phyloP scores from a whole-genome alignment of 2,888 invertebrate species.

The Parnassius glacialis region DNA sequence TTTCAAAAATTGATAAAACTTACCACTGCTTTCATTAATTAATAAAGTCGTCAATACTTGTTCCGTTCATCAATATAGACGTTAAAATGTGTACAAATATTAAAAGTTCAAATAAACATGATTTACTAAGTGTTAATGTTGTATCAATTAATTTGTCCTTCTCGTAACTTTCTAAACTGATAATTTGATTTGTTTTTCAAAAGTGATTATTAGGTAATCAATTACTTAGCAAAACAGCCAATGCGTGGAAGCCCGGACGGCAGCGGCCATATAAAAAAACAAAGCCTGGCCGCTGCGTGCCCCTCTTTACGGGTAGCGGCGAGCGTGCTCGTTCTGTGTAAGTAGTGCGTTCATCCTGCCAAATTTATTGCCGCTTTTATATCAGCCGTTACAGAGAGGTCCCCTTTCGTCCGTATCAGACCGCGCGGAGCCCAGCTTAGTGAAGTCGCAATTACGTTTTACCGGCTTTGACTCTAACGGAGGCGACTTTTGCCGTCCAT shows the following conservation, averaged over 20 bases:
- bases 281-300: conserved; percentile 57
- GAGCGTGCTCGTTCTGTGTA: conserved; percentile 72
- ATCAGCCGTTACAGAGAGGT: conserved; percentile 77
- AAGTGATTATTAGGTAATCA: conserved; percentile 6
- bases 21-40: too few species aligned
- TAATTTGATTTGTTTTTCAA: too few species aligned
- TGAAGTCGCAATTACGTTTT: conserved; percentile 80
- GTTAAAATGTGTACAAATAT: too few species aligned
- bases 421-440: conserved; percentile 76
- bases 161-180: too few species aligned
- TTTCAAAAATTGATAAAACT: too few species aligned
- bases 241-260: conserved; percentile 34
- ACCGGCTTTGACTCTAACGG: conserved; percentile 75
- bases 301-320: conserved; percentile 70
- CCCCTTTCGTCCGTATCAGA: conserved; percentile 78
- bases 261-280: conserved; percentile 53
- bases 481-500: conserved; percentile 78
- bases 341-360: conserved; percentile 81
- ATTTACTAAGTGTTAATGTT: too few species aligned
- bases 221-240: conserved; percentile 19
- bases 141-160: too few species aligned
- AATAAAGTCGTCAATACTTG: too few species aligned
- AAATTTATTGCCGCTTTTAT: conserved; percentile 81
- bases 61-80: too few species aligned
- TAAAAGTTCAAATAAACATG: too few species aligned